These are phyloP conservation scores for Coecobrya sp. DNA, from an alignment of 2,888 invertebrate genomes.

Conservation along the genomic window DNA sequence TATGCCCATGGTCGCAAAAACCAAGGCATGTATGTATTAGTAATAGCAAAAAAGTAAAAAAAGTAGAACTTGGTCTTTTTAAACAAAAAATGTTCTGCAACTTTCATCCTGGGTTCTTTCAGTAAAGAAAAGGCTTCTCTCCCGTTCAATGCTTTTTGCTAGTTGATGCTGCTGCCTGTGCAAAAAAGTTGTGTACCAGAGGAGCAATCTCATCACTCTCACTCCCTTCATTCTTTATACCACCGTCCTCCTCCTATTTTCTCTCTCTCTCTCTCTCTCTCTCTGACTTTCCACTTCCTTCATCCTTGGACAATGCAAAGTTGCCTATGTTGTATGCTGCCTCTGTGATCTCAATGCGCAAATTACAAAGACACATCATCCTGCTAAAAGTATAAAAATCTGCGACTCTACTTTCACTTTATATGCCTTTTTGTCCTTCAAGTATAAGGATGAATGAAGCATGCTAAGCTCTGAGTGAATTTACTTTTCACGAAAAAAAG, in stretches of 20 bases:
- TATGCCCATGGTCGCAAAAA: background rate
- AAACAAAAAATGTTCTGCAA: slow-evolving; percentile 72
- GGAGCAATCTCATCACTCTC: slow-evolving; percentile 75
- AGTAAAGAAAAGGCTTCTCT: slow-evolving; percentile 26
- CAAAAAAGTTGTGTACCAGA: slow-evolving; percentile 73
- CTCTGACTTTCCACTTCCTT: background rate
- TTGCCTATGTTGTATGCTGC: background rate
- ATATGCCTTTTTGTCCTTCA: background rate
- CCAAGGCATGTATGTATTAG: background rate
- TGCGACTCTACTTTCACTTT: background rate
- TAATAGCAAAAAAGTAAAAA: slow-evolving; percentile 50
- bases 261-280: too few relatives aligned
- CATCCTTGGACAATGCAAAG: slow-evolving; percentile 61
- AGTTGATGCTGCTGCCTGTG: slow-evolving; percentile 29
- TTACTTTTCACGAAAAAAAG: background rate
- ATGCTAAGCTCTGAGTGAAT: background rate
- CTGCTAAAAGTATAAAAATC: slow-evolving; percentile 16
- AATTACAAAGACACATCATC: slow-evolving; percentile 63
- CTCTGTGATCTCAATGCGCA: slow-evolving; percentile 47
- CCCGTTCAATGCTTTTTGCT: slow-evolving; percentile 49
- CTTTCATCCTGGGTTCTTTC: slow-evolving; percentile 58
- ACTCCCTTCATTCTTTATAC: slow-evolving; percentile 38
- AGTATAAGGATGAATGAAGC: background rate
- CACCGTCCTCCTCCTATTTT: slow-evolving; percentile 40
- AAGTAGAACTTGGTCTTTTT: slow-evolving; percentile 71